phyloP scores from a whole-genome alignment of 2,113 vertebrate genomes.

The Fulmarus glacialis region DNA sequence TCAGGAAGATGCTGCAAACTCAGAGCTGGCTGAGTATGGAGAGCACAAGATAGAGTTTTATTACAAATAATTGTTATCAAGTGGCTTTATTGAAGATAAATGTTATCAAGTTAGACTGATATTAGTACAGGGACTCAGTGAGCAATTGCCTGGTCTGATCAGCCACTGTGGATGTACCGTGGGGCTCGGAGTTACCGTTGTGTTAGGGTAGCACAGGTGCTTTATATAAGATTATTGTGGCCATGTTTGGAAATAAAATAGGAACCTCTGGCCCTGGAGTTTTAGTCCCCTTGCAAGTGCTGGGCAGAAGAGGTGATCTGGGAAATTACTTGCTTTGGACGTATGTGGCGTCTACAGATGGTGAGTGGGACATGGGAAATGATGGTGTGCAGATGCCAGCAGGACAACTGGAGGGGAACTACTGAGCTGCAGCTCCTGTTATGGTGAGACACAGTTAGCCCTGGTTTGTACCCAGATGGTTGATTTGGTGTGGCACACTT shows the following conservation, averaged over 20 bases:
- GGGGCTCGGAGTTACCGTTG: not conserved
- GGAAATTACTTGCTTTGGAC: not conserved
- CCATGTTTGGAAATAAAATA: not conserved
- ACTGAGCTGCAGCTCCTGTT: not conserved
- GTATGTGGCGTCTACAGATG: too few relatives aligned
- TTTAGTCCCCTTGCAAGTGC: not conserved
- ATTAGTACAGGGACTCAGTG: fast-evolving
- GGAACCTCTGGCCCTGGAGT: not conserved
- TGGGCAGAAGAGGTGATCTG: not conserved
- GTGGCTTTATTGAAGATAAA: not conserved
- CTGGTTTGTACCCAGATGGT: not conserved
- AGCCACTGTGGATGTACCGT: not conserved
- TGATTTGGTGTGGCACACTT: not conserved
- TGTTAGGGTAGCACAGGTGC: not conserved
- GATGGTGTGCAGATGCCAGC: too few relatives aligned
- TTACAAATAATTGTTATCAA: not conserved
- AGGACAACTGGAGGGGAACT: not conserved
- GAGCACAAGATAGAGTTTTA: not conserved
- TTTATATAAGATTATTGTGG: not conserved
- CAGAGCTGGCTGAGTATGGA: not conserved
- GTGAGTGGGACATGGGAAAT: not conserved
- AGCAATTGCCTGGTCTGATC: not conserved
- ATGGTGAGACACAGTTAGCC: fast-evolving
- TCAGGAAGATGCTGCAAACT: not conserved
- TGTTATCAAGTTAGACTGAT: not conserved